These are phyloP conservation scores for Romanogobio albipinnatus DNA, from an alignment of 2,113 vertebrate genomes.

Conservation along the genomic window DNA sequence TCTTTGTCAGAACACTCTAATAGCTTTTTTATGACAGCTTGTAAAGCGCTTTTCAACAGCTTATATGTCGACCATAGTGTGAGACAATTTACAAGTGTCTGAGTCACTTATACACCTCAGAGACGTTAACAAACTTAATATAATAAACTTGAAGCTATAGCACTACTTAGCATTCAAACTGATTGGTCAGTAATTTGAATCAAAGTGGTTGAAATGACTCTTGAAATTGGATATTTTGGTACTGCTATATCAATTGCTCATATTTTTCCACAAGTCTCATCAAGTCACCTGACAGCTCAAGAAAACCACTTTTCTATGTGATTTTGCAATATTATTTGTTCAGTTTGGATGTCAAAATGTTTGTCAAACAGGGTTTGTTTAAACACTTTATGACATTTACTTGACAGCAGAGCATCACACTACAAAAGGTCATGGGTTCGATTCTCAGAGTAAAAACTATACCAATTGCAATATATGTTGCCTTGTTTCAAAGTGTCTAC, in stretches of 20 bases:
- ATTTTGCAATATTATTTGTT: neutral
- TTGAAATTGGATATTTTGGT: neutral
- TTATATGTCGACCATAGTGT: slow-evolving; percentile 62
- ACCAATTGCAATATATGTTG: neutral
- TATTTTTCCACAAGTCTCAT: neutral
- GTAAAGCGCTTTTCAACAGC: slow-evolving; percentile 65
- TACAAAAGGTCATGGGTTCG: neutral
- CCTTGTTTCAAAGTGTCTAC: neutral
- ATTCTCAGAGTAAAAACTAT: neutral
- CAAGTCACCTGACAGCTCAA: neutral
- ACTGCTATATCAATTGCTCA: neutral
- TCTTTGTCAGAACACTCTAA: slow-evolving; percentile 59
- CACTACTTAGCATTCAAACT: neutral
- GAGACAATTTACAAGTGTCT: neutral
- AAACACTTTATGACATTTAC: neutral
- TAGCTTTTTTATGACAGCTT: slow-evolving; percentile 67
- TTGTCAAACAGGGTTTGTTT: neutral
- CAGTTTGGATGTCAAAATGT: neutral
- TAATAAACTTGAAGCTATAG: neutral
- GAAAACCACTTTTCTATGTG: too few species aligned
- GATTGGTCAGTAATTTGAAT: neutral
- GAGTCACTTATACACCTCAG: neutral
- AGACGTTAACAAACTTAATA: neutral
- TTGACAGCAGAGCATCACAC: neutral
- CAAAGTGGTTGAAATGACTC: neutral